A percentile compares a stretch with the other conserved stretches of the same genome.
phyloP scores from a whole-genome alignment of 2,888 invertebrate genomes.

The Xanthorhoe spadicearia region DNA sequence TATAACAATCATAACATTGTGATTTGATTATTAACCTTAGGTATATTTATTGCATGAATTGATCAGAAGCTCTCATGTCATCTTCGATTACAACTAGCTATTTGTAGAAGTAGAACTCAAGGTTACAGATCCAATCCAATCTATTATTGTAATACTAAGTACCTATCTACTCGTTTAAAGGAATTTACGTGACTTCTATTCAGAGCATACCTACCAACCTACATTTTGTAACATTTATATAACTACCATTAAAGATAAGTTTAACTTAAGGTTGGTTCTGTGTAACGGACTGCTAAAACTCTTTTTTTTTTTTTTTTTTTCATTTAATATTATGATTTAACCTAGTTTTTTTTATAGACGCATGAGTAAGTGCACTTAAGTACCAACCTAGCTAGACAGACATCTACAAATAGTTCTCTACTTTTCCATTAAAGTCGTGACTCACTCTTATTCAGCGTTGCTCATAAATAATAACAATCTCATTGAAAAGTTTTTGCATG shows the following conservation, averaged over 20 bases:
- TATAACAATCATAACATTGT: background rate
- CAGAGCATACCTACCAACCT: no score
- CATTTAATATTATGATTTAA: no score
- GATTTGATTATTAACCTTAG: background rate
- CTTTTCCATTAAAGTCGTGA: constrained; percentile 50
- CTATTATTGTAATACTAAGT: no score
- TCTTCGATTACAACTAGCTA: background rate
- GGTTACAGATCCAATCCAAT: background rate
- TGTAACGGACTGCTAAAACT: no score
- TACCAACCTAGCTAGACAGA: background rate
- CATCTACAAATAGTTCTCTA: constrained; percentile 16
- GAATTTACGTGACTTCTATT: no score
- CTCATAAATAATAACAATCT: constrained; percentile 65
- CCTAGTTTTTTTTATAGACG: no score
- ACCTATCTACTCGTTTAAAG: no score
- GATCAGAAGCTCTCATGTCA: background rate
- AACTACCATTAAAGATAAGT: no score
- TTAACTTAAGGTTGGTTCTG: no score
- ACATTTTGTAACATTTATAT: no score
- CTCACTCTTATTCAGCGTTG: constrained; percentile 72
- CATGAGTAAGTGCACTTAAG: background rate
- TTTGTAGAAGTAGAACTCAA: background rate
- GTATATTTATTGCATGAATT: background rate
- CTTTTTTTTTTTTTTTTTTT: no score
- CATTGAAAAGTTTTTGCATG: constrained; percentile 75